These are phyloP conservation scores for Callaeas wilsoni DNA, from an alignment of 2,113 vertebrate genomes.

Conservation along the genomic window DNA sequence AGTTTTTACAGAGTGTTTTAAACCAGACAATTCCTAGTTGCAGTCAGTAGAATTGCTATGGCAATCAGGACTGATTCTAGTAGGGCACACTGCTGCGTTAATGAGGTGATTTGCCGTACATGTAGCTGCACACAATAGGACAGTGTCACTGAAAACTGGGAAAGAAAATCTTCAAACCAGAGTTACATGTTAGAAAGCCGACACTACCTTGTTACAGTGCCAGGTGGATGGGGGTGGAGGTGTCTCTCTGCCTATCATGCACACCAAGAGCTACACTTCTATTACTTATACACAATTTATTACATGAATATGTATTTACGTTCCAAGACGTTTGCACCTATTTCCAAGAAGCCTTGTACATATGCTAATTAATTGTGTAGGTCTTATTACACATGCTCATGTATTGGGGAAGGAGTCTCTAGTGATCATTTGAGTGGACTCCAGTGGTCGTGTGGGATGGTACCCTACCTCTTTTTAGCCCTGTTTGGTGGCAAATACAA, in stretches of 20 bases:
- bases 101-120: fast-evolving
- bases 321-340: not conserved
- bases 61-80: no score
- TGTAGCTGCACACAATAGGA: fast-evolving
- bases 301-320: not conserved
- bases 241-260: not conserved
- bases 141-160: not conserved
- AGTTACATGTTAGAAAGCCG: not conserved
- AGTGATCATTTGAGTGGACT: not conserved
- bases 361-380: not conserved
- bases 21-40: not conserved
- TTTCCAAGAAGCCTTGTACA: not conserved
- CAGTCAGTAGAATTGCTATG: not conserved
- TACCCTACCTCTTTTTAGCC: not conserved
- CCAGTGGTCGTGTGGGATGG: no score
- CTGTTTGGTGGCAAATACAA: not conserved
- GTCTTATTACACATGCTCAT: not conserved
- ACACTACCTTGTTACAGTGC: not conserved
- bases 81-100: fast-evolving
- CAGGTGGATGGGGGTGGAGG: not conserved
- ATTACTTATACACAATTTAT: not conserved
- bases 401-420: not conserved
- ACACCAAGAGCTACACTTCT: not conserved
- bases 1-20: not conserved
- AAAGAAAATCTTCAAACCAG: not conserved